Conservation (phyloP, 2,888 invertebrate genomes). For the Dasypogon diadema region DNA sequence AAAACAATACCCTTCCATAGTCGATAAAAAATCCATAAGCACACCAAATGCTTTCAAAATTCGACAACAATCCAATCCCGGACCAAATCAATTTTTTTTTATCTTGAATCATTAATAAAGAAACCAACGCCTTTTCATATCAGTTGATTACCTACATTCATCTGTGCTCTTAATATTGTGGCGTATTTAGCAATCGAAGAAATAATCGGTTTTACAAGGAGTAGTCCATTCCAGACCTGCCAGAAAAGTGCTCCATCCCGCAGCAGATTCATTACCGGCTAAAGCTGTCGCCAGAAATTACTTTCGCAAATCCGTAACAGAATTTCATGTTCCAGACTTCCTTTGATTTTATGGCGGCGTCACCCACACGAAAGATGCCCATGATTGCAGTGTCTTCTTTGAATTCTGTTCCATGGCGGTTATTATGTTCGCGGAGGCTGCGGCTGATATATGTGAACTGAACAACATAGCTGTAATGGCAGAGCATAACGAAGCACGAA, state of each 20-base stretch:
- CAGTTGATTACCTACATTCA: slow-evolving; percentile 18
- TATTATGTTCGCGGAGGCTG: slow-evolving; percentile 44
- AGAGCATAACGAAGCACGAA: slow-evolving; percentile 40
- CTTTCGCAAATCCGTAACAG: slow-evolving; percentile 18
- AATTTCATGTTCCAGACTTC: slow-evolving; percentile 33
- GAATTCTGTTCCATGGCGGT: slow-evolving; percentile 32
- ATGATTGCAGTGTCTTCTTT: slow-evolving; percentile 35
- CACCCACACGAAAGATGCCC: slow-evolving; percentile 41
- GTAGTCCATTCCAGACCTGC: not conserved
- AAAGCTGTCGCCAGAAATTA: slow-evolving; percentile 33
- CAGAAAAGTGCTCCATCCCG: not conserved
- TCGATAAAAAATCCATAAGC: no score
- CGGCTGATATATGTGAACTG: slow-evolving; percentile 31
- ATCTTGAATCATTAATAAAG: not conserved
- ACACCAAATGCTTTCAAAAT: no score
- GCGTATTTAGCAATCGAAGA: not conserved
- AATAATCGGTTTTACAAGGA: not conserved
- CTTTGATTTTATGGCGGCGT: slow-evolving; percentile 37
- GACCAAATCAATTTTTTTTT: no score
- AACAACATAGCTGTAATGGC: not conserved
- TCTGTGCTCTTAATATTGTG: not conserved
- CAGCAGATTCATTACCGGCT: not conserved
- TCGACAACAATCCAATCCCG: no score
- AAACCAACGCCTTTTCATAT: slow-evolving; percentile 27
- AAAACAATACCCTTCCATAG: no score